phyloP scores from a whole-genome alignment of 2,113 vertebrate species.

The Diphyllodes magnificus region DNA sequence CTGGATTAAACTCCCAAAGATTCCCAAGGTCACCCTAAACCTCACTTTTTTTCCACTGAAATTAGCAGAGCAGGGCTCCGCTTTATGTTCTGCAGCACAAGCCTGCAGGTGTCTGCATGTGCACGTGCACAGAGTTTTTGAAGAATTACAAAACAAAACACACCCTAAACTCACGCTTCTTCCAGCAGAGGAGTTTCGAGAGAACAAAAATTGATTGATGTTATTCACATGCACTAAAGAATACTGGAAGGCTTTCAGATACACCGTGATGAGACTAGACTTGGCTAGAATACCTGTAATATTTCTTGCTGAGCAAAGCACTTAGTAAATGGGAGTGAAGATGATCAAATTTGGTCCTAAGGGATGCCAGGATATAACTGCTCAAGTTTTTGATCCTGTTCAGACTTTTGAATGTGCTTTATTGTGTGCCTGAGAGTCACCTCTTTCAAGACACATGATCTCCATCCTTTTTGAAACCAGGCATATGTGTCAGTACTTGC shows the following conservation, averaged over 20 bases:
- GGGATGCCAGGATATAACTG: neutral
- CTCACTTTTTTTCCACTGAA: neutral
- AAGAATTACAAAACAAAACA: neutral
- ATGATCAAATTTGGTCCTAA: slow-evolving; percentile 25
- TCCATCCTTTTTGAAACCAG: slow-evolving; percentile 1
- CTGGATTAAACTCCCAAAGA: neutral
- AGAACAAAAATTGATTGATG: slow-evolving; percentile 30
- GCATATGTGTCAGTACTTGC: neutral
- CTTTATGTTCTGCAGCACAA: neutral
- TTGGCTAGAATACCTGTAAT: slow-evolving; percentile 1
- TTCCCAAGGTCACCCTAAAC: neutral
- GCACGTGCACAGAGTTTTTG: neutral
- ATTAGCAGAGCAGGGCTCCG: neutral
- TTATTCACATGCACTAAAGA: neutral
- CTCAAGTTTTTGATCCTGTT: slow-evolving; percentile 8
- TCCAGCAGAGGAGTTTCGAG: neutral
- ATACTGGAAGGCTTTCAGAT: slow-evolving; percentile 43
- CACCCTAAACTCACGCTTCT: neutral
- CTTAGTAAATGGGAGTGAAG: neutral
- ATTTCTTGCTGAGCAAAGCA: slow-evolving; percentile 29
- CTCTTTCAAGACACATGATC: neutral
- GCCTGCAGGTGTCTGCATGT: neutral
- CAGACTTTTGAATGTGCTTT: neutral
- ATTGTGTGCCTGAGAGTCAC: neutral
- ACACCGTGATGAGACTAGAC: neutral